These are phyloP conservation scores for Jaculus jaculus DNA, from an alignment of 2,113 vertebrate species.

Conservation along the genomic window DNA sequence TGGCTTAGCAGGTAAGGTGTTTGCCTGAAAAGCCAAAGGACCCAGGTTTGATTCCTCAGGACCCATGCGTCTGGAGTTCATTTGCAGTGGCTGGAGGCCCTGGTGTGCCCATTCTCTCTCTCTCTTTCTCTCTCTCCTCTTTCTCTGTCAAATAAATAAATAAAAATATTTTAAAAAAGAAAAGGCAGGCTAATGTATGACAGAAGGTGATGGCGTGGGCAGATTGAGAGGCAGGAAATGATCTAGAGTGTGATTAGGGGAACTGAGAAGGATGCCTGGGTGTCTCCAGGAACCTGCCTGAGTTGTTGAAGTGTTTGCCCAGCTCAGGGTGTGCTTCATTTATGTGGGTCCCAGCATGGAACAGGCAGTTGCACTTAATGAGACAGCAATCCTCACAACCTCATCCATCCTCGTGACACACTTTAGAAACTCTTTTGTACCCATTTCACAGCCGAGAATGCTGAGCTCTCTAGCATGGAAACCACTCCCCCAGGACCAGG, in stretches of 20 bases:
- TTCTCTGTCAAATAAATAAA: too few species aligned
- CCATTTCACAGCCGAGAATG: neutral
- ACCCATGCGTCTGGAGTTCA: too few species aligned
- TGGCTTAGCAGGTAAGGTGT: too few species aligned
- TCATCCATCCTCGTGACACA: neutral
- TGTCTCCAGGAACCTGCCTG: neutral
- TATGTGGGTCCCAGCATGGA: neutral
- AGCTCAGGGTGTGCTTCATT: too few species aligned
- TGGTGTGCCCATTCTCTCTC: too few species aligned
- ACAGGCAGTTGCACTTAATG: accelerated
- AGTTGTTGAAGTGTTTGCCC: neutral
- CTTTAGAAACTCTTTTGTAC: neutral
- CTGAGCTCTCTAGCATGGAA: neutral
- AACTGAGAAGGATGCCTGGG: neutral
- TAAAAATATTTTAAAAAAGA: too few species aligned
- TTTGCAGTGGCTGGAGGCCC: too few species aligned
- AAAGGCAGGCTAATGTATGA: neutral
- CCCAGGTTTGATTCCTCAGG: too few species aligned
- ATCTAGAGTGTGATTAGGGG: neutral
- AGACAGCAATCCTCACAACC: neutral
- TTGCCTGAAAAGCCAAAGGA: too few species aligned
- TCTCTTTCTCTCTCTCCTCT: too few species aligned
- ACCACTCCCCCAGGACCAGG: neutral
- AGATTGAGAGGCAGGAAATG: neutral
- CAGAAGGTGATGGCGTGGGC: neutral